These are phyloP conservation scores for Cephalopterus ornatus DNA, from an alignment of 2,113 vertebrate species.

Conservation along the genomic window DNA sequence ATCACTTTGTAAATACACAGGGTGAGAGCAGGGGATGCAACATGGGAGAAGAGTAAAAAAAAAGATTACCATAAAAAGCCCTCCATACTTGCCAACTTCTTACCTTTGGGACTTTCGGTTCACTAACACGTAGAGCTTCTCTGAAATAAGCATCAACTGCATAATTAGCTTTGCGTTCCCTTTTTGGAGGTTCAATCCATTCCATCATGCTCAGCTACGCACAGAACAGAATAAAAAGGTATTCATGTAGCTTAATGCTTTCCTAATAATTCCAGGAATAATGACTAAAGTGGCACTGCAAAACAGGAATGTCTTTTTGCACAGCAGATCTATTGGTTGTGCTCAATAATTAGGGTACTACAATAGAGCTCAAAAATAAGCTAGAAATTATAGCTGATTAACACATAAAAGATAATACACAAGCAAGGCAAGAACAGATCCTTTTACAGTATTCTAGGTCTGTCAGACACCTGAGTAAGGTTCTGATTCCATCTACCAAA, in stretches of 20 bases:
- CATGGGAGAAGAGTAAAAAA: neutral
- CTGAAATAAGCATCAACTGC: conserved; percentile 91
- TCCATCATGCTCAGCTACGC: conserved; percentile 85
- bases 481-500: neutral
- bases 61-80: neutral
- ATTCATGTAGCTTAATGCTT: neutral
- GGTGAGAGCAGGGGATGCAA: neutral
- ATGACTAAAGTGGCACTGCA: neutral
- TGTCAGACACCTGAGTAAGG: neutral
- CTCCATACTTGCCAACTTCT: neutral
- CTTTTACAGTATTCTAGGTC: neutral
- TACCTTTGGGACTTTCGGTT: conserved; percentile 88
- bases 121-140: conserved; percentile 86
- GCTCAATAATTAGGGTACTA: neutral
- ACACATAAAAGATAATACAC: neutral
- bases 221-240: neutral
- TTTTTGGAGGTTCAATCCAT: conserved; percentile 90
- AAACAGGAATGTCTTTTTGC: neutral
- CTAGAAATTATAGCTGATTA: neutral
- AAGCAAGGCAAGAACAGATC: neutral
- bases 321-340: neutral
- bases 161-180: conserved; percentile 89
- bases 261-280: neutral
- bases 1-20: neutral
- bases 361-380: neutral